These are phyloP conservation scores for Calliopsis andreniformis DNA, from an alignment of 1,140 invertebrate genomes.

Conservation along the genomic window DNA sequence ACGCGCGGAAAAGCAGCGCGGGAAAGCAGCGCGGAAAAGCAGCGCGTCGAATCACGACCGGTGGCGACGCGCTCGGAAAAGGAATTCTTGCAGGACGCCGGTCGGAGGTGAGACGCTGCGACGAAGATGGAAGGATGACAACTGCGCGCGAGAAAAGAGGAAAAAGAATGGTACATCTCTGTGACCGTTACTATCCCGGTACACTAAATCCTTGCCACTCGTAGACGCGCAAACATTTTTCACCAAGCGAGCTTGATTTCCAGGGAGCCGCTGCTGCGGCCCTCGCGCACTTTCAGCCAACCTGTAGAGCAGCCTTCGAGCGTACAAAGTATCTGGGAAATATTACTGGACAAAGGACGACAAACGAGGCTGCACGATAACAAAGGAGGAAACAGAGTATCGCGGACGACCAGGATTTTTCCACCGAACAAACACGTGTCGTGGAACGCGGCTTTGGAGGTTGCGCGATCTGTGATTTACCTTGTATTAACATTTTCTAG, in stretches of 20 bases:
- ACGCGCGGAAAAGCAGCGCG: not conserved
- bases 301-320: constrained; percentile 54
- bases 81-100: constrained; percentile 31
- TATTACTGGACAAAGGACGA: constrained; percentile 42
- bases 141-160: constrained; percentile 15
- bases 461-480: no score
- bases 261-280: constrained; percentile 15
- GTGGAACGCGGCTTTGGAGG: no score
- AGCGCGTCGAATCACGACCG: constrained; percentile 28
- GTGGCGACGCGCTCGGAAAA: constrained; percentile 9
- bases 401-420: not conserved
- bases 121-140: not conserved
- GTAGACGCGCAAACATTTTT: constrained; percentile 63
- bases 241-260: constrained; percentile 57
- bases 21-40: not conserved
- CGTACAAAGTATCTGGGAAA: constrained; percentile 49
- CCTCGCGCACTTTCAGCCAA: constrained; percentile 35
- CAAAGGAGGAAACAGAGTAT: not conserved
- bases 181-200: constrained; percentile 60
- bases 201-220: constrained; percentile 64
- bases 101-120: not conserved
- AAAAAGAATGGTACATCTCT: constrained; percentile 51
- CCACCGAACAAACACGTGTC: not conserved
- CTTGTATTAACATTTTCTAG: no score
- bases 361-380: constrained; percentile 36